Base-by-base conservation (phyloP, 2,113 vertebrate genomes). In the Phrynosoma blainvillii region DNA sequence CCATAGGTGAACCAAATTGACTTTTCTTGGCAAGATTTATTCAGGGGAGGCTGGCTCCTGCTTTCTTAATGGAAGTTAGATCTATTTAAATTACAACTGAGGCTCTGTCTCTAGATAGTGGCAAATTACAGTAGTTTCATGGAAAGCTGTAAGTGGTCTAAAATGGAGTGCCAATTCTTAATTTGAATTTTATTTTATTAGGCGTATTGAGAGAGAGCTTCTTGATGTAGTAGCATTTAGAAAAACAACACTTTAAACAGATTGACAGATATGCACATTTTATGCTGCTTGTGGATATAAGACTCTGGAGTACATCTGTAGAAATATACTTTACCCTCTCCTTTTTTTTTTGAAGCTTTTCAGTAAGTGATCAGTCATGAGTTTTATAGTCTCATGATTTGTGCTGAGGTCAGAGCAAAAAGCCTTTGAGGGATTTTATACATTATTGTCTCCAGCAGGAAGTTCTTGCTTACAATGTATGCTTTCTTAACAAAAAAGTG, bases 351-450 rank as follows among this genome's bases (percentile, higher is more conserved):
- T 54, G 9, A 47, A 79, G 66, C 36, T 65, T 88, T 77, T 20
- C 66, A 68, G 13, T 84, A 79, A 56, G 25, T 78, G 82, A 82
- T 92, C 90, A 90, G 73, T 25, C 87, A 5, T 89, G 93, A 86
- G 86, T 40, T 75, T 3, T 73, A 70, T 27, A 85, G 89, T 90
- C 90, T 90, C 85, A n/a, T 90, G 93, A 47, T 85, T 56, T 68
- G 77, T 84, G 20, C 8, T 42, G 91, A 76, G 85, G 42, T 76
- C 76, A 1, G 59, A 79, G 42, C 73, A 70, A 78, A 79, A 82
- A 86, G 79, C 88, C 84, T 62, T 78, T 18, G 62, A 70, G 88
- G 47, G 47, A 70, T 59, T 25, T 82, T 82, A 23, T 65, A 71
- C 88, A 47, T 86, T 75, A 82, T 56, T 77, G n/a, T 56, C 81